Base-by-base conservation (phyloP, 2,113 vertebrate genomes). In the Neotragus pygmaeus region DNA sequence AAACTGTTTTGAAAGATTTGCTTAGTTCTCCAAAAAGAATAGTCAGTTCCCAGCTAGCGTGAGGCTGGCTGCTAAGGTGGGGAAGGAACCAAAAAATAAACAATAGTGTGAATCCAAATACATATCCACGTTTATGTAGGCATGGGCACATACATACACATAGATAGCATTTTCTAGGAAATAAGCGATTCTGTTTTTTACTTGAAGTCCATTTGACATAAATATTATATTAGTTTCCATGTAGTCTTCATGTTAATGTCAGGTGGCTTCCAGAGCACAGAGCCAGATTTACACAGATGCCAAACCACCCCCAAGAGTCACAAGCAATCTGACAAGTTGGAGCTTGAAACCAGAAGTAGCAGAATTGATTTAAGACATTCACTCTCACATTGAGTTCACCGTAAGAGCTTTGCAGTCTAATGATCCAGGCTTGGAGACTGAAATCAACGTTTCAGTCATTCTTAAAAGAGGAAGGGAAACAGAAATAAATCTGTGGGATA, bases 1-100 rank as follows among this genome's bases (percentile, higher is more conserved):
- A 95, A 94, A 94, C 90, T 30, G 66, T 96, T 86, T 53, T 51
- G 77, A 86, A 96, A 95, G 95, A 95, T 96, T 88, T 95, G 90
- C 95, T 98, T 97, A 83, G 88, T 97, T 97, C 96, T 97, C 85
- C 95, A 97, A 95, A 96, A 96, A 95, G 84, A 96, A 97, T 23
- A 49, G 12, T 97, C 94, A 81, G 85, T 88, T 85, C 77, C 60
- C 14, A 3, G 82, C 60, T 78, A 88, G 60, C 0, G 0, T 6
- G 58, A 85, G 83, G 58, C 77, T 5, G 7, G 90, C 55, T 81
- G 45, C 87, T 43, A 45, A 73, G 66, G 80, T 13, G 45, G 49
- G 23, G 55, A 88, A 90, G 62, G 78, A 77, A 66, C 0, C 28
- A 60, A 39, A 47, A 30, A 85, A 87, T 19, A 86, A 89, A 75